Percentiles rank a stretch among this genome's conserved stretches.
Evolutionary conservation across 2,888 invertebrate species (phyloP).

Genomic region (Tryphoninae sp.): DNA sequence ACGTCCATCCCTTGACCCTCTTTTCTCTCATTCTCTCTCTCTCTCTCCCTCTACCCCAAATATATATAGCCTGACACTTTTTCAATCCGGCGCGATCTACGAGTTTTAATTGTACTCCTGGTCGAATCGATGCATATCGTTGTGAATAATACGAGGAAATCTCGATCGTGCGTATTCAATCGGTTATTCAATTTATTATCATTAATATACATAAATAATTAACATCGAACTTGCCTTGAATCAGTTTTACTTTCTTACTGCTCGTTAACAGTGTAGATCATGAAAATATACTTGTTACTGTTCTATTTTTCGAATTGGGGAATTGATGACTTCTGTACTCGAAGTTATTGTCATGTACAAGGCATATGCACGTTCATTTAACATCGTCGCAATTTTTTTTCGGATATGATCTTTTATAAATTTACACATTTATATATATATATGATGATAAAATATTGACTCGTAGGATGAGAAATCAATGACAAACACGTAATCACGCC

Average conservation of each 20-base stretch:
- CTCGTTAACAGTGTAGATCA: too few species aligned
- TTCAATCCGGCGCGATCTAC: neutral
- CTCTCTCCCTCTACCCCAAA: neutral
- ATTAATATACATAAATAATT: slow-evolving; percentile 7
- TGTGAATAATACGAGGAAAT: neutral
- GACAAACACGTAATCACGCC: neutral
- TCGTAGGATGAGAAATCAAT: neutral
- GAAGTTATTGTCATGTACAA: neutral
- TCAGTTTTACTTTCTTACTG: too few species aligned
- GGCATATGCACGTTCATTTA: too few species aligned
- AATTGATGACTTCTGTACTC: neutral
- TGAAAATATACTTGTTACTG: too few species aligned
- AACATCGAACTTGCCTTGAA: neutral
- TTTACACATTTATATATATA: neutral
- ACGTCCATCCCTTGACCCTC: slow-evolving; percentile 50
- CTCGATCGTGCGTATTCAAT: neutral
- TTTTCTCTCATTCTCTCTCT: neutral
- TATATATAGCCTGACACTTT: neutral
- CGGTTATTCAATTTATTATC: neutral
- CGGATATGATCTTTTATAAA: neutral
- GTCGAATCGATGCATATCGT: neutral
- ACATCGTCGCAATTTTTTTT: neutral
- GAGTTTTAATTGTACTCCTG: neutral
- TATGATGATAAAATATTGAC: neutral
- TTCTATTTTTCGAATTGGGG: too few species aligned